A percentile compares a stretch with the other conserved stretches of the same genome.
Evolutionary conservation across 1,140 invertebrate species (phyloP).

Genomic region (Camponotus floridanus): DNA sequence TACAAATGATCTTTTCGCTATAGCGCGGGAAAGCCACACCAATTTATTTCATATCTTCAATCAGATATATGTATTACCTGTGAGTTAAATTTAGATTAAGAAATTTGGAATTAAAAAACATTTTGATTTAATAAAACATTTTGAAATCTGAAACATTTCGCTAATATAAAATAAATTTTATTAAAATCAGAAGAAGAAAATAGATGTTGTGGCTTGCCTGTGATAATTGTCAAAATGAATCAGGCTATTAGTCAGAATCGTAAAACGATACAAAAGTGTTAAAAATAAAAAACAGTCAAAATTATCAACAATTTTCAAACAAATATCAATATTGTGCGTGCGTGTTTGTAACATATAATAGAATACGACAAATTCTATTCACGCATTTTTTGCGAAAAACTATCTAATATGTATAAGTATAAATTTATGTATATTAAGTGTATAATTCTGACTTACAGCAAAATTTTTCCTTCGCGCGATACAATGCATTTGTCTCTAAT

Average conservation of each 20-base stretch:
- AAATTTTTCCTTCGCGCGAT: constrained; percentile 52
- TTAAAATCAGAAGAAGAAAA: neutral
- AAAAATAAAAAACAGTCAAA: constrained; percentile 17
- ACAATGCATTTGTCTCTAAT: constrained; percentile 77
- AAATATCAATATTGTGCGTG: neutral
- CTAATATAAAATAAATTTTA: neutral
- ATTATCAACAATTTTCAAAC: neutral
- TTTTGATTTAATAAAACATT: neutral
- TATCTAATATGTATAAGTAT: neutral
- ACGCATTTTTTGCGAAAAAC: neutral
- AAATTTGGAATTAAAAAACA: neutral
- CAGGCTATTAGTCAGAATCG: constrained; percentile 68
- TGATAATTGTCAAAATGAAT: constrained; percentile 53
- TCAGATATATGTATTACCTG: neutral
- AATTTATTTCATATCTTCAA: constrained; percentile 58
- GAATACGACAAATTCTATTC: neutral
- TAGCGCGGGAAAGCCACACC: constrained; percentile 69
- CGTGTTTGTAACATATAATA: neutral
- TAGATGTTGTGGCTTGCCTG: constrained; percentile 64
- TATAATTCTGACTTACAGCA: constrained; percentile 67
- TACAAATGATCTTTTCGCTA: constrained; percentile 45
- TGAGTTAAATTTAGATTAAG: neutral
- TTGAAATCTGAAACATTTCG: neutral
- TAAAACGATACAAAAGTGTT: constrained; percentile 13
- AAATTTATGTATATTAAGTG: constrained; percentile 4